phyloP scores from a whole-genome alignment of 2,888 invertebrate species.

The Ichneumon xanthorius region DNA sequence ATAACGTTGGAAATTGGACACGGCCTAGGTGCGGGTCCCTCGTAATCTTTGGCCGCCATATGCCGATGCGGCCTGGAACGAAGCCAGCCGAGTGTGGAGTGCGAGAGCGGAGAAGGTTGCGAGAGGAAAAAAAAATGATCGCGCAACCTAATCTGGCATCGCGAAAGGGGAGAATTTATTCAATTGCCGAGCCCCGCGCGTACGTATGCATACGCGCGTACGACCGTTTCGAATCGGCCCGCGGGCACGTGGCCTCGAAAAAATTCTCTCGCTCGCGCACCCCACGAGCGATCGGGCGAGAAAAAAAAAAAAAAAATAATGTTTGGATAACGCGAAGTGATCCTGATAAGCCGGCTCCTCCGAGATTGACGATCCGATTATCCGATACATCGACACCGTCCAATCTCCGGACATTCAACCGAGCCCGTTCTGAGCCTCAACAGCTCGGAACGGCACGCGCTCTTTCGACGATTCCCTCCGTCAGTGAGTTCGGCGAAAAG shows the following conservation, averaged over 20 bases:
- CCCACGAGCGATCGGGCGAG: constrained; percentile 16
- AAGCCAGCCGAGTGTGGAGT: constrained; percentile 77
- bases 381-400: constrained; percentile 50
- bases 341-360: constrained; percentile 61
- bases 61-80: constrained; percentile 79
- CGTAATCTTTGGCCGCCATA: constrained; percentile 82
- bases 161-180: constrained; percentile 79
- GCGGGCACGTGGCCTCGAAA: constrained; percentile 67
- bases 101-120: constrained; percentile 42
- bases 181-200: constrained; percentile 76
- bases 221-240: constrained; percentile 64
- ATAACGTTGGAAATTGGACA: constrained; percentile 82
- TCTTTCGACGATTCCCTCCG: background rate
- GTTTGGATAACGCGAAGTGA: constrained; percentile 67
- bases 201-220: constrained; percentile 47
- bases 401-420: background rate
- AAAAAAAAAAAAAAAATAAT: constrained; percentile 48
- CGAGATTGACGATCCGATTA: constrained; percentile 61
- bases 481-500: background rate
- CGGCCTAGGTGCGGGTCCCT: constrained; percentile 77
- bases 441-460: background rate
- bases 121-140: constrained; percentile 72
- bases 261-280: constrained; percentile 41
- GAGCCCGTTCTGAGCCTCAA: background rate
- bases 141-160: constrained; percentile 80